phyloP scores from a whole-genome alignment of 2,888 invertebrate genomes.

The Conus canariensis region DNA sequence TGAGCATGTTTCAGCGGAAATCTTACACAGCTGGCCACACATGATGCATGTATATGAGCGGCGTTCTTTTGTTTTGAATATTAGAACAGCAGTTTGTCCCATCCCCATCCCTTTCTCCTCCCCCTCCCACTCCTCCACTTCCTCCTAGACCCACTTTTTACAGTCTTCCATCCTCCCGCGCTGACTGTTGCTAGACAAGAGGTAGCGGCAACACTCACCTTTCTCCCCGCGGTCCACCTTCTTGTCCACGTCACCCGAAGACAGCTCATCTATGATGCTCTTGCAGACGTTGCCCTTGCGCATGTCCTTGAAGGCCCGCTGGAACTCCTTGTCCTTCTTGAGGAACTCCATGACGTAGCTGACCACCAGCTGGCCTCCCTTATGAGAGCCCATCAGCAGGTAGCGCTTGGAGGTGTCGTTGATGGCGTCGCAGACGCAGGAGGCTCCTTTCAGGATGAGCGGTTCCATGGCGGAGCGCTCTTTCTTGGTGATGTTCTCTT shows the following conservation, averaged over 20 bases:
- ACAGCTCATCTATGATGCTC: constrained; percentile 43
- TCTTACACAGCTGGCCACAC: too few relatives aligned
- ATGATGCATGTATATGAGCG: too few relatives aligned
- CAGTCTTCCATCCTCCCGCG: too few relatives aligned
- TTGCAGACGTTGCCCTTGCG: constrained; percentile 59
- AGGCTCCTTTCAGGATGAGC: constrained; percentile 51
- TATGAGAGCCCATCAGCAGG: constrained; percentile 58
- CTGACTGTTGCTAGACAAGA: too few relatives aligned
- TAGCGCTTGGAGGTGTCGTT: constrained; percentile 52
- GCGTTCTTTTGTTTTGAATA: too few relatives aligned
- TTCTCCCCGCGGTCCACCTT: constrained; percentile 3
- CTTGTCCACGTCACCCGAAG: constrained; percentile 23
- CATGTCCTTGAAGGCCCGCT: constrained; percentile 55
- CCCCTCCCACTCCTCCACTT: not conserved
- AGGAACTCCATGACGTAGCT: constrained; percentile 56
- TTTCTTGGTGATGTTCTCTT: constrained; percentile 48
- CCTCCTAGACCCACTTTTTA: not conserved
- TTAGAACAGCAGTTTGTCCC: too few relatives aligned
- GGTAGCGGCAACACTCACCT: not conserved
- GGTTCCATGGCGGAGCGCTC: constrained; percentile 47
- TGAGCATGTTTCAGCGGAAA: too few relatives aligned
- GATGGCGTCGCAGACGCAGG: constrained; percentile 54
- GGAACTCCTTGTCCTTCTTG: constrained; percentile 54
- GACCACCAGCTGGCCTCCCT: constrained; percentile 51
- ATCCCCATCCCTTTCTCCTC: not conserved